Percentiles rank a stretch among this genome's conserved stretches.
Evolutionary conservation across 2,113 vertebrate species (phyloP).

Genomic region (Odocoileus hemionus): DNA sequence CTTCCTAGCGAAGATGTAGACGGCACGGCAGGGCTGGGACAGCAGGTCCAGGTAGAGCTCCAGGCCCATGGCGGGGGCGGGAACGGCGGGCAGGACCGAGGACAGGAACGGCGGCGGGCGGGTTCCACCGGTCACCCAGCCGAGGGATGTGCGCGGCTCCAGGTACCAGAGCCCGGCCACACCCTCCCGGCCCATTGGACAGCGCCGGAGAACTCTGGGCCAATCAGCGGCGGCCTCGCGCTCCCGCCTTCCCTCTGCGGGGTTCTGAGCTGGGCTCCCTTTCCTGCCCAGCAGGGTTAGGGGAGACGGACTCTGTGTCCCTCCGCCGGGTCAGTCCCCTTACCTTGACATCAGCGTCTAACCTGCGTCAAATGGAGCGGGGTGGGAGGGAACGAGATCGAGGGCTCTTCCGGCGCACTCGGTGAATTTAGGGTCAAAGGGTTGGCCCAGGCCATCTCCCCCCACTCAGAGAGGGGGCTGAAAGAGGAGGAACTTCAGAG

Average conservation of each 20-base stretch:
- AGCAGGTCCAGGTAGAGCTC: conserved; percentile 87
- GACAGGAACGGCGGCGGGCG: fast-evolving
- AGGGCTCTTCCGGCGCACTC: neutral
- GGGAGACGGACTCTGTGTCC: fast-evolving
- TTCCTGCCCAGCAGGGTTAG: fast-evolving
- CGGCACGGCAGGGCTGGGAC: conserved; percentile 87
- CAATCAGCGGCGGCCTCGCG: neutral
- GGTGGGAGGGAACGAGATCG: too few relatives aligned
- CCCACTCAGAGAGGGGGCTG: too few relatives aligned
- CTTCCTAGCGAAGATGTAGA: conserved; percentile 87
- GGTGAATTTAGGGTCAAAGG: neutral
- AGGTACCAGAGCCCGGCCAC: fast-evolving
- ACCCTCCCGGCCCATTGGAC: neutral
- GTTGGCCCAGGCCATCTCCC: neutral
- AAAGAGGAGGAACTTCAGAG: neutral
- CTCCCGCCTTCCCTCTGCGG: fast-evolving
- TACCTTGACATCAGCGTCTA: too few relatives aligned
- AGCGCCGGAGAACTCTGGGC: neutral
- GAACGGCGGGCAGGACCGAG: fast-evolving
- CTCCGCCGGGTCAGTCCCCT: neutral
- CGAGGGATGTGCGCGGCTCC: fast-evolving
- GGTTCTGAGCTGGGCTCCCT: fast-evolving
- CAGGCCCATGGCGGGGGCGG: conserved; percentile 61
- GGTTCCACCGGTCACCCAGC: fast-evolving
- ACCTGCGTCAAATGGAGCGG: neutral